phyloP scores from a whole-genome alignment of 2,797 vertebrate species.

The Alfaro cultratus region DNA sequence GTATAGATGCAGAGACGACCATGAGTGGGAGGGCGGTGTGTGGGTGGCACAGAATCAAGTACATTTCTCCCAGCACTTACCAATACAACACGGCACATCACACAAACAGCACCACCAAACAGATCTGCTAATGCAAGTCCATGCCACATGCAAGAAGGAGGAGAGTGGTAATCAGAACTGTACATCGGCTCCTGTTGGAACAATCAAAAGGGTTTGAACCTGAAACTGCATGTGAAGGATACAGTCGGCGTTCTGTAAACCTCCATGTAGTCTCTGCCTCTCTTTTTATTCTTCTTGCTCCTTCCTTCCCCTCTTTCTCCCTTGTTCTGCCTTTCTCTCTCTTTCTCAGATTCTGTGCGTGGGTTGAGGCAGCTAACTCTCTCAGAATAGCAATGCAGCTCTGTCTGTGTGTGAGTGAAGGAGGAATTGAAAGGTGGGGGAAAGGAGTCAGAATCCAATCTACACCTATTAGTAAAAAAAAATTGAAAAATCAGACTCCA shows the following conservation, averaged over 20 bases:
- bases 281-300: conserved; percentile 65
- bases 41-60: conserved; percentile 85
- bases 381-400: conserved; percentile 88
- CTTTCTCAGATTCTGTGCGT: conserved; percentile 86
- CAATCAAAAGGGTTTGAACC: conserved; percentile 26
- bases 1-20: conserved; percentile 83
- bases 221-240: conserved; percentile 41
- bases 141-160: conserved; percentile 52
- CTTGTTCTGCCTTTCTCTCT: conserved; percentile 73
- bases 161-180: conserved; percentile 47
- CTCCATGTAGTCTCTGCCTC: conserved; percentile 66
- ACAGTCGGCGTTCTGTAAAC: conserved; percentile 56
- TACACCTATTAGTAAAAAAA: conserved; percentile 62
- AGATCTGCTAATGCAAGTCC: conserved; percentile 62
- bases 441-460: conserved; percentile 69
- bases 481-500: conserved; percentile 1
- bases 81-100: conserved; percentile 77
- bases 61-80: conserved; percentile 86
- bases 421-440: conserved; percentile 62
- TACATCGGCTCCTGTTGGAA: conserved; percentile 43
- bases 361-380: conserved; percentile 87
- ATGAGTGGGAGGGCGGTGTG: conserved; percentile 81
- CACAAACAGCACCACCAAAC: conserved; percentile 72
- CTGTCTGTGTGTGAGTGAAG: conserved; percentile 81
- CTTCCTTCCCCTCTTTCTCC: conserved; percentile 47